phyloP scores from a whole-genome alignment of 1,140 invertebrate genomes.

The Belonocnema kinseyi region DNA sequence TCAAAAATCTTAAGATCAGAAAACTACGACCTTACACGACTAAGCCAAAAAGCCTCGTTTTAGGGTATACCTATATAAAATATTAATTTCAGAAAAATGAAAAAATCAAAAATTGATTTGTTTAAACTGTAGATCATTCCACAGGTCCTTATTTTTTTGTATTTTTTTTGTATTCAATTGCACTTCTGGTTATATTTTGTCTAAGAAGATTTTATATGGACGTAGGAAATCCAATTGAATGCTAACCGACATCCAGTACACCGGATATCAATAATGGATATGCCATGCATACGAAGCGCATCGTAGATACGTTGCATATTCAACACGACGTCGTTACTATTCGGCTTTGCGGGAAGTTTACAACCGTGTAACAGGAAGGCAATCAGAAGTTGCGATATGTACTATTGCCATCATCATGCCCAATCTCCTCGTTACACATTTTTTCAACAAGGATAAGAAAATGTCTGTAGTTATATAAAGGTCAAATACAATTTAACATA shows the following conservation, averaged over 20 bases:
- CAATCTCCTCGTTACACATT: neutral
- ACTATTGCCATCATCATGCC: neutral
- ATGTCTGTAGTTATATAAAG: neutral
- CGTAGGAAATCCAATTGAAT: slow-evolving; percentile 54
- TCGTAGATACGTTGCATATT: slow-evolving; percentile 68
- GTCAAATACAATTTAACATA: neutral
- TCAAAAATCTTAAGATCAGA: neutral
- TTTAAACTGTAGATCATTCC: no score
- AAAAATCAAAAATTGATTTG: no score
- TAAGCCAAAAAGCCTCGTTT: no score
- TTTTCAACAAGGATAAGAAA: neutral
- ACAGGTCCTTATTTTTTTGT: no score
- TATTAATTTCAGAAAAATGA: no score
- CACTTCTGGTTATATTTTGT: neutral
- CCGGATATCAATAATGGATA: slow-evolving; percentile 68
- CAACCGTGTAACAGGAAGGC: slow-evolving; percentile 40
- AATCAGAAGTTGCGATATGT: slow-evolving; percentile 9
- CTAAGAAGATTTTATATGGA: slow-evolving; percentile 23
- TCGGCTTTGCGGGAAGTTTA: slow-evolving; percentile 57
- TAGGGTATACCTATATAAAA: no score
- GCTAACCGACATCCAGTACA: slow-evolving; percentile 48
- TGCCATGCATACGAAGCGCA: slow-evolving; percentile 60
- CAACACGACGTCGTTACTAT: slow-evolving; percentile 65
- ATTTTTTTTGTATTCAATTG: no score
- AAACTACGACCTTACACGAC: neutral